A percentile compares a stretch with the other conserved stretches of the same genome.
These are phyloP conservation scores for Bicyclus anynana DNA, from an alignment of 1,140 invertebrate species.

Conservation along the genomic window DNA sequence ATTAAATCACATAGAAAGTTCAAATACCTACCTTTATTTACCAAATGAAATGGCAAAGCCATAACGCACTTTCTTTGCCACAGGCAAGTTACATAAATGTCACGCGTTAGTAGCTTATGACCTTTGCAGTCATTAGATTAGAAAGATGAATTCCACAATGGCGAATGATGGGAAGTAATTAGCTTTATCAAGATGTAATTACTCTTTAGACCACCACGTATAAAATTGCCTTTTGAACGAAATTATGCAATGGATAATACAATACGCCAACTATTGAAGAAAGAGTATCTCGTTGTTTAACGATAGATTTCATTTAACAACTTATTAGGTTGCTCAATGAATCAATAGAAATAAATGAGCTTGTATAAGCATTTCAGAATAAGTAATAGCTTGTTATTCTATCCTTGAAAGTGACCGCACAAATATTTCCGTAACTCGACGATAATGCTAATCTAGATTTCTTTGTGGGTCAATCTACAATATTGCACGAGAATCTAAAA, in stretches of 20 bases:
- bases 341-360: too few relatives aligned
- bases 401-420: slow-evolving; percentile 36
- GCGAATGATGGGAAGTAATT: background rate
- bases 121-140: background rate
- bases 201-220: background rate
- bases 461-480: slow-evolving; percentile 18
- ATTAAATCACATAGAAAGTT: background rate
- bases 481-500: slow-evolving; percentile 13
- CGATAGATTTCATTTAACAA: too few relatives aligned
- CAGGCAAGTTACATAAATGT: background rate
- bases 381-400: slow-evolving; percentile 12
- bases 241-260: background rate
- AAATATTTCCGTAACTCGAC: slow-evolving; percentile 27
- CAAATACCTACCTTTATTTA: background rate
- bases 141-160: background rate
- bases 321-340: too few relatives aligned
- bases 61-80: background rate
- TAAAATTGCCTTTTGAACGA: background rate
- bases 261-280: too few relatives aligned
- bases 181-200: background rate
- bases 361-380: background rate
- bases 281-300: too few relatives aligned
- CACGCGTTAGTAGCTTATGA: background rate
- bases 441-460: slow-evolving; percentile 8
- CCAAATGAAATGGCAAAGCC: background rate